Evolutionary conservation across 2,888 invertebrate species (phyloP).

Genomic region (Phalera bucephala): DNA sequence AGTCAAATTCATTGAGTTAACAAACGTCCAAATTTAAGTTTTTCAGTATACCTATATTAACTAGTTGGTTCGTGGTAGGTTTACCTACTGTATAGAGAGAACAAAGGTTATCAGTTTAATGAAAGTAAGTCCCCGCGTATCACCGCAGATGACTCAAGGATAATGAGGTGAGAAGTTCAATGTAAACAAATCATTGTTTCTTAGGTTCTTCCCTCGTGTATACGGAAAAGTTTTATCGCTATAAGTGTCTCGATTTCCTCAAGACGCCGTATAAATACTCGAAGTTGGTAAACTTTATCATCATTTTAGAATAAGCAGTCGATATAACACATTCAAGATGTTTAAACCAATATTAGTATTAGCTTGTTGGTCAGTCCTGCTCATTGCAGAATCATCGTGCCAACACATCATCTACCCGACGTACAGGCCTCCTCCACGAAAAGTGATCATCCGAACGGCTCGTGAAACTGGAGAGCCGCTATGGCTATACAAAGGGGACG

Average conservation of each 20-base stretch:
- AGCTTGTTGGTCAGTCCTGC: slow-evolving; percentile 19
- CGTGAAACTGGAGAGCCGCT: slow-evolving; percentile 31
- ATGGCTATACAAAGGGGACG: slow-evolving; percentile 21
- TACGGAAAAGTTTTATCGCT: neutral
- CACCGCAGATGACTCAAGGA: neutral
- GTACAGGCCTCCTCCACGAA: slow-evolving; percentile 26
- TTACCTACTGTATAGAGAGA: too few relatives aligned
- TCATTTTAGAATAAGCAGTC: slow-evolving; percentile 1
- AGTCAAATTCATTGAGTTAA: too few relatives aligned
- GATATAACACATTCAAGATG: slow-evolving; percentile 3
- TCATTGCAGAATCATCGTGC: slow-evolving; percentile 29
- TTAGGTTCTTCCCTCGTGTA: neutral
- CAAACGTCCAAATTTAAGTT: too few relatives aligned
- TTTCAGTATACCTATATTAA: too few relatives aligned
- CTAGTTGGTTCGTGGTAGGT: too few relatives aligned
- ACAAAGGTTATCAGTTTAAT: neutral
- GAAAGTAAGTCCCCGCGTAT: neutral
- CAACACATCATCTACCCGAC: slow-evolving; percentile 33
- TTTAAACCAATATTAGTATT: slow-evolving; percentile 7
- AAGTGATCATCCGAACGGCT: slow-evolving; percentile 25
- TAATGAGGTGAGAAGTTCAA: neutral
- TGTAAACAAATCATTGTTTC: neutral
- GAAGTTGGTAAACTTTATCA: neutral
- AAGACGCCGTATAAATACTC: slow-evolving; percentile 5
- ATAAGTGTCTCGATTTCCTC: slow-evolving; percentile 5